Evolutionary conservation across 2,113 vertebrate genomes (phyloP).

Genomic region (Rutilus rutilus): DNA sequence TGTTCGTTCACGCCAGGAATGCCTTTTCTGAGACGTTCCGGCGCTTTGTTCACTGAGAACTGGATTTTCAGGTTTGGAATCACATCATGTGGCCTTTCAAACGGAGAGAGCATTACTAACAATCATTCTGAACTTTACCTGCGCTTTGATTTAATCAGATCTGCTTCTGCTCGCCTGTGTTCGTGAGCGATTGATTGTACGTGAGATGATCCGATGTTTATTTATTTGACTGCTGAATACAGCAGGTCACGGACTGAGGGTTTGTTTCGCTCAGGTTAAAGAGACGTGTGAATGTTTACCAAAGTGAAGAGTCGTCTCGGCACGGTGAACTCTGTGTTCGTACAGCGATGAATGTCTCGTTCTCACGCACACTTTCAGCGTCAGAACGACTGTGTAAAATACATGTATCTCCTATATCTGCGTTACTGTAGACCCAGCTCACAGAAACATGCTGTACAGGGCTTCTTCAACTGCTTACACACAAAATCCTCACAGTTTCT

Average conservation of each 20-base stretch:
- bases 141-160: not conserved
- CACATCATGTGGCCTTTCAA: not conserved
- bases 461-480: too few relatives aligned
- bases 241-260: not conserved
- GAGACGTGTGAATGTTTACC: not conserved
- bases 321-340: not conserved
- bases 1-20: not conserved
- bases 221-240: not conserved
- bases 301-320: too few relatives aligned
- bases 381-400: not conserved
- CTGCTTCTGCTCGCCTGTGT: not conserved
- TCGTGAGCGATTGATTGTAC: not conserved
- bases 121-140: not conserved
- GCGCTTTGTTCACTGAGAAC: not conserved
- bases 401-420: not conserved
- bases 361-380: not conserved
- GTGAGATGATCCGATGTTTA: not conserved
- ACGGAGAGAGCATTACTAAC: not conserved
- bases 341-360: not conserved
- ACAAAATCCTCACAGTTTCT: too few relatives aligned
- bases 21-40: not conserved
- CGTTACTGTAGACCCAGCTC: not conserved
- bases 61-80: not conserved
- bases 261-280: not conserved
- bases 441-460: too few relatives aligned